These are phyloP conservation scores for Engraulis encrasicolus DNA, from an alignment of 2,113 vertebrate species.

Conservation along the genomic window DNA sequence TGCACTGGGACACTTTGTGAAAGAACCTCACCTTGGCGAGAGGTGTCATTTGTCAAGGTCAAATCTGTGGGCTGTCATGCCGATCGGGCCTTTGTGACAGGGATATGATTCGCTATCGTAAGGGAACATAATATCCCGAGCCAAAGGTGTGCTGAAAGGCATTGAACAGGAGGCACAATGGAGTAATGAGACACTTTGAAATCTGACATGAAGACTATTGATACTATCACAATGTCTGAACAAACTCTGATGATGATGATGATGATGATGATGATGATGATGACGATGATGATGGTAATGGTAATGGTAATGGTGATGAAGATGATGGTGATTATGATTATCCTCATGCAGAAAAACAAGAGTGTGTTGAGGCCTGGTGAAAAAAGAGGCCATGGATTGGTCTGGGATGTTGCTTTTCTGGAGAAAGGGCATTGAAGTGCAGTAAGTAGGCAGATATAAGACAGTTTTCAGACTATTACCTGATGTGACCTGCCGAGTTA, in stretches of 20 bases:
- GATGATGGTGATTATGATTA: slow-evolving; percentile 8
- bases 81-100: neutral
- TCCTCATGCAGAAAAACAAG: neutral
- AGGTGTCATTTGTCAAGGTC: slow-evolving; percentile 14
- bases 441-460: neutral
- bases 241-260: no score
- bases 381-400: neutral
- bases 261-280: slow-evolving; percentile 19
- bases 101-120: neutral
- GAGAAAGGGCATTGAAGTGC: neutral
- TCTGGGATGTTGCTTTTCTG: no score
- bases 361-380: no score
- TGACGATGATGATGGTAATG: neutral
- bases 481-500: neutral
- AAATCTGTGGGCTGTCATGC: neutral
- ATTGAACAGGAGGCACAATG: neutral
- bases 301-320: neutral
- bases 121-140: neutral
- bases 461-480: neutral
- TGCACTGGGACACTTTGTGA: neutral
- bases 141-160: no score
- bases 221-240: neutral
- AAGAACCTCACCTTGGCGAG: neutral
- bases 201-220: neutral
- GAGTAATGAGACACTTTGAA: neutral